These are phyloP conservation scores for Thamnaconus septentrionalis DNA, from an alignment of 2,113 vertebrate species.

Conservation along the genomic window DNA sequence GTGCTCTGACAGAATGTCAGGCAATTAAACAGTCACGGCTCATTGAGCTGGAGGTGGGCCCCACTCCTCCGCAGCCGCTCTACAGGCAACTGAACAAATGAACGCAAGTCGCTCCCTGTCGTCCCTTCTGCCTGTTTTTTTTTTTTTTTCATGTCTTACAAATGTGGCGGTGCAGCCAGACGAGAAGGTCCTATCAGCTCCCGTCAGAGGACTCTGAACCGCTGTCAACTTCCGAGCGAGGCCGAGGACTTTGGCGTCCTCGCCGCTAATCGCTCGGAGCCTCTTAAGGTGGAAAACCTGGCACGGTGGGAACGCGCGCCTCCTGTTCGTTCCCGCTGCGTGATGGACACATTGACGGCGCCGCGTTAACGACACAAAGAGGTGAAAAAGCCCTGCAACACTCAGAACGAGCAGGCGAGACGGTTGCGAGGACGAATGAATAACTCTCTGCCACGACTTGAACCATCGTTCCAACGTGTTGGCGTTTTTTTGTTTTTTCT, in stretches of 20 bases:
- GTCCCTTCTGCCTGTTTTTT: slow-evolving; percentile 31
- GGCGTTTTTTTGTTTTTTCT: not conserved
- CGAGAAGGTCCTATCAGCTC: slow-evolving; percentile 58
- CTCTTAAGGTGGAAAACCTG: slow-evolving; percentile 52
- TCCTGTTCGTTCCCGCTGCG: too few species aligned
- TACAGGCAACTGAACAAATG: slow-evolving; percentile 48
- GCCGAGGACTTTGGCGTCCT: slow-evolving; percentile 54
- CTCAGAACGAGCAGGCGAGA: too few species aligned
- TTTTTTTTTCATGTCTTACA: slow-evolving; percentile 26
- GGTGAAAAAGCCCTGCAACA: too few species aligned
- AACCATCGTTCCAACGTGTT: too few species aligned
- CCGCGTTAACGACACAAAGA: too few species aligned
- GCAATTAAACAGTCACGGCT: slow-evolving; percentile 76
- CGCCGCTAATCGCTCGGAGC: slow-evolving; percentile 52
- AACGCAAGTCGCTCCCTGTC: slow-evolving; percentile 39
- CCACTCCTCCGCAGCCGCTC: slow-evolving; percentile 57
- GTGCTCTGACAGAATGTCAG: slow-evolving; percentile 74
- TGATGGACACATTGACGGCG: too few species aligned
- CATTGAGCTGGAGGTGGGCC: slow-evolving; percentile 70
- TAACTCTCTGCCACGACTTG: too few species aligned
- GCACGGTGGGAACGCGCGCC: too few species aligned
- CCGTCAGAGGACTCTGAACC: slow-evolving; percentile 66
- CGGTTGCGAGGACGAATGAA: too few species aligned
- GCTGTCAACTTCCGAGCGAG: slow-evolving; percentile 48
- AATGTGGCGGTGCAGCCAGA: slow-evolving; percentile 42